Evolutionary conservation across 2,797 vertebrate species (phyloP).

Genomic region (Spatula versicolor): DNA sequence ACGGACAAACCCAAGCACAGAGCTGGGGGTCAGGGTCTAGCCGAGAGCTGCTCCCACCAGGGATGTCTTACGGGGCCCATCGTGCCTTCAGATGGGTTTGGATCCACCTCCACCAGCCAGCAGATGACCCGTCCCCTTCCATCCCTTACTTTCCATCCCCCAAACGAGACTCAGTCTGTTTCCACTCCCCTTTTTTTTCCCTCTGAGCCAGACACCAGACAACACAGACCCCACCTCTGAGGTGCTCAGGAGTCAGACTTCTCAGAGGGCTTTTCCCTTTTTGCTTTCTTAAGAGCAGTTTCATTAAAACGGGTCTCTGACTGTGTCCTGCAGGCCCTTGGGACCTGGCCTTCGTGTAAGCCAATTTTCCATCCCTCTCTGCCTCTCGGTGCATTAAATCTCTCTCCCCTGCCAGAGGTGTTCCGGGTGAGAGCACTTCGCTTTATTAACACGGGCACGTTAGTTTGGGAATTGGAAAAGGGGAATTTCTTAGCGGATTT

Average conservation of each 20-base stretch:
- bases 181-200: not conserved
- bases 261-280: constrained; percentile 1
- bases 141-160: not conserved
- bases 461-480: constrained; percentile 1
- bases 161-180: not conserved
- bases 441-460: not conserved
- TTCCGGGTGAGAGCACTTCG: not conserved
- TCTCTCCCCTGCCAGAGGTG: not conserved
- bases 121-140: not conserved
- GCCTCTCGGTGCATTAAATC: not conserved
- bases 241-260: not conserved
- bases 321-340: not conserved
- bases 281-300: constrained; percentile 35
- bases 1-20: not conserved
- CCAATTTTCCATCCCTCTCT: not conserved
- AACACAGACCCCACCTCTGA: not conserved
- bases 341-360: not conserved
- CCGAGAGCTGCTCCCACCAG: not conserved
- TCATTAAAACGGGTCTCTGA: constrained; percentile 26
- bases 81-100: not conserved
- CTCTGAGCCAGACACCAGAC: not conserved
- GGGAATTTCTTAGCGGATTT: not conserved
- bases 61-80: not conserved
- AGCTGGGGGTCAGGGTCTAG: not conserved
- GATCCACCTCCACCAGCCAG: not conserved